Evolutionary conservation across 2,888 invertebrate genomes (phyloP).

Genomic region (Fragum fragum): DNA sequence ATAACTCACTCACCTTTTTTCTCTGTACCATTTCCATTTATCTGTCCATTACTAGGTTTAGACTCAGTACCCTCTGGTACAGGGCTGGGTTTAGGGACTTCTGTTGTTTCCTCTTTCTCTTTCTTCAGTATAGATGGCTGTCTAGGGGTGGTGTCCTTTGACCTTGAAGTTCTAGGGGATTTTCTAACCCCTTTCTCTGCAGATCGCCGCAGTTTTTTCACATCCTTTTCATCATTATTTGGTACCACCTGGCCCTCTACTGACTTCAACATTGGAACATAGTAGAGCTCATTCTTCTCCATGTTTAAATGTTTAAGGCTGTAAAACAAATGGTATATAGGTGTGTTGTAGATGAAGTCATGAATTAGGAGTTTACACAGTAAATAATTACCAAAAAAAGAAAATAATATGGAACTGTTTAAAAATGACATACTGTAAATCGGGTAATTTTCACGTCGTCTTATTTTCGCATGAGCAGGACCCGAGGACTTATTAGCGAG

Average conservation of each 20-base stretch:
- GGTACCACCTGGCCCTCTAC: conserved; percentile 81
- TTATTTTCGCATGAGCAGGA: too few relatives aligned
- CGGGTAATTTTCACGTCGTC: too few relatives aligned
- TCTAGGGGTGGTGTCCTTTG: conserved; percentile 44
- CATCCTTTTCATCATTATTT: conserved; percentile 71
- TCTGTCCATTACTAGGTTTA: conserved; percentile 10
- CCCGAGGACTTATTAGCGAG: too few relatives aligned
- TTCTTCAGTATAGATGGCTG: conserved; percentile 25
- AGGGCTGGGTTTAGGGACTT: conserved; percentile 51
- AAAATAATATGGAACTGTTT: too few relatives aligned
- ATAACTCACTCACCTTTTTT: conserved; percentile 10
- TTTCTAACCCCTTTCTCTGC: conserved; percentile 65
- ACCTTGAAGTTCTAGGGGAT: conserved; percentile 60
- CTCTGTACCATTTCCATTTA: conserved; percentile 2
- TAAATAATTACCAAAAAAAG: too few relatives aligned
- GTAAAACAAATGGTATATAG: too few relatives aligned
- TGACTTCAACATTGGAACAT: conserved; percentile 84
- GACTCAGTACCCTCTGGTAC: conserved; percentile 27
- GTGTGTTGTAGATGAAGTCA: too few relatives aligned
- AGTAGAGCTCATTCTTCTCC: conserved; percentile 83
- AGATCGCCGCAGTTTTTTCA: conserved; percentile 53
- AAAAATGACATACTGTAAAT: too few relatives aligned
- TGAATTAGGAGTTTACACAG: too few relatives aligned
- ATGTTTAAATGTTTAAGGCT: conserved; percentile 85
- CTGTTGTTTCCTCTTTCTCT: conserved; percentile 43